Evolutionary conservation across 2,113 vertebrate species (phyloP).

Genomic region (Pelecanoides urinatrix): DNA sequence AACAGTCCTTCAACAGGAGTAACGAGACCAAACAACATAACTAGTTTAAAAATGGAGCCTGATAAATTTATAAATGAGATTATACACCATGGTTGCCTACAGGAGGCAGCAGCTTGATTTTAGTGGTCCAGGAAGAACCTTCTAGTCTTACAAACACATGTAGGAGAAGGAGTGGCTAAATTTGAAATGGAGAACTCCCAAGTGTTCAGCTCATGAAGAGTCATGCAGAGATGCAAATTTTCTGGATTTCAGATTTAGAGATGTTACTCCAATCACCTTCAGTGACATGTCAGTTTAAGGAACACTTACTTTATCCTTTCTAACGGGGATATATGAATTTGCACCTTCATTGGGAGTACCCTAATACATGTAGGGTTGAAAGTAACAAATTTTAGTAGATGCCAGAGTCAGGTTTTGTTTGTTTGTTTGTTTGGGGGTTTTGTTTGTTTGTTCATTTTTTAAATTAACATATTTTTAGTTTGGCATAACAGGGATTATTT

Average conservation of each 20-base stretch:
- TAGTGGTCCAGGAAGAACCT: not conserved
- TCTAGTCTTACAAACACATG: not conserved
- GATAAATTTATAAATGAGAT: constrained; percentile 21
- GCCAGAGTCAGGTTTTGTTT: accelerated
- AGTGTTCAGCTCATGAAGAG: not conserved
- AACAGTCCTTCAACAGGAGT: not conserved
- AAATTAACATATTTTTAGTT: not conserved
- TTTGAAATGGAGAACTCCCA: not conserved
- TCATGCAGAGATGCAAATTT: accelerated
- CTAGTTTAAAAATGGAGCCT: not conserved
- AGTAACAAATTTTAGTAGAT: not conserved
- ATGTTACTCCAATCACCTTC: not conserved
- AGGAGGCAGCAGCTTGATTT: not conserved
- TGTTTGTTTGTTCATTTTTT: not conserved
- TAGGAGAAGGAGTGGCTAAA: not conserved
- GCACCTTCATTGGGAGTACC: accelerated
- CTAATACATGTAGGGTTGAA: not conserved
- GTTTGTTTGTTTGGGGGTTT: too few relatives aligned
- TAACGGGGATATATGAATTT: not conserved
- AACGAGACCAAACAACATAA: constrained; percentile 6
- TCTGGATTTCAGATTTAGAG: not conserved
- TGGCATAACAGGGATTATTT: not conserved
- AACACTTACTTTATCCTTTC: not conserved
- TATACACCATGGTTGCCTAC: not conserved
- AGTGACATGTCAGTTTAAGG: not conserved